These are phyloP conservation scores for Pseudochirops corinnae DNA, from an alignment of 2,797 vertebrate genomes.

Conservation along the genomic window DNA sequence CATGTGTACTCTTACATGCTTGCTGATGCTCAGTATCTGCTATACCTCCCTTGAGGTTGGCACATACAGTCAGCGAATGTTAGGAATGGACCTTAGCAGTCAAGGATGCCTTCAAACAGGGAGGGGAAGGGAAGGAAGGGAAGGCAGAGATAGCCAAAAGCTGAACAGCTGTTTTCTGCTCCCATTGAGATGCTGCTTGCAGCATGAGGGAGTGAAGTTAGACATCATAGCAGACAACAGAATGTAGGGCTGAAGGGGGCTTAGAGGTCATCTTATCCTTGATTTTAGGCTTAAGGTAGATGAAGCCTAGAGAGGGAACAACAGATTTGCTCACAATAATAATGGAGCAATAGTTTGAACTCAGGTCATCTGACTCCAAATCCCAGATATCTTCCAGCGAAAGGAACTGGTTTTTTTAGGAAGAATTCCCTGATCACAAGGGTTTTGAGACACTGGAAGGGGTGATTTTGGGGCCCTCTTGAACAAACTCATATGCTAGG, in stretches of 20 bases:
- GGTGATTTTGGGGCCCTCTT: not conserved
- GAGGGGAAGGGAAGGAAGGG: constrained; percentile 32
- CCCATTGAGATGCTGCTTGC: constrained; percentile 68
- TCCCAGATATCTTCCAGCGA: not conserved
- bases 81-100: not conserved
- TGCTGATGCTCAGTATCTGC: not conserved
- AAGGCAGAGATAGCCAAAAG: constrained; percentile 56
- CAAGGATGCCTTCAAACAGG: constrained; percentile 45
- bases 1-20: not conserved
- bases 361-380: not conserved
- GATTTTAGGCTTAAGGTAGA: constrained; percentile 41
- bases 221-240: constrained; percentile 33
- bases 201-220: constrained; percentile 68
- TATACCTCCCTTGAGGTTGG: not conserved
- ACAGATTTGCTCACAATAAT: not conserved
- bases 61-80: not conserved
- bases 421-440: not conserved
- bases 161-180: constrained; percentile 63
- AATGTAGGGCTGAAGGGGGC: constrained; percentile 42
- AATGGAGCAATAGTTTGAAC: not conserved
- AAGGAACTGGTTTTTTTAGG: not conserved
- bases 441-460: not conserved
- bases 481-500: not conserved
- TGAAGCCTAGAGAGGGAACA: constrained; percentile 46
- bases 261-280: constrained; percentile 53